These are phyloP conservation scores for Chelidonichthys spinosus DNA, from an alignment of 2,797 vertebrate genomes.

Conservation along the genomic window DNA sequence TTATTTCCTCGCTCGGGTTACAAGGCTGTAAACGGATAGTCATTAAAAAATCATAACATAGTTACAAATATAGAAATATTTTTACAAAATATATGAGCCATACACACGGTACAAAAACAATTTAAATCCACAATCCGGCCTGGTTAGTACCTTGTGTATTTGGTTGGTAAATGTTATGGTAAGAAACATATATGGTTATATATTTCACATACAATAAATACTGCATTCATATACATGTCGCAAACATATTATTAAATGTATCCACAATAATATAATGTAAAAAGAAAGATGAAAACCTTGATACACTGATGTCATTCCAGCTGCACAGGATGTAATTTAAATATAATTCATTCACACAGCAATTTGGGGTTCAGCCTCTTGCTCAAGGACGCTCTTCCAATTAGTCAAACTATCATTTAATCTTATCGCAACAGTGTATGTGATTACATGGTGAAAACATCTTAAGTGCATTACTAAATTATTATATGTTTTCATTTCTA, in stretches of 20 bases:
- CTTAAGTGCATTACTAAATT: not conserved
- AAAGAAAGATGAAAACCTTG: not conserved
- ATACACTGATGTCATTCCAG: no score
- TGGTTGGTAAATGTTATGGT: not conserved
- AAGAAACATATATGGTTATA: not conserved
- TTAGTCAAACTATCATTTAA: not conserved
- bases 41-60: not conserved
- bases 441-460: not conserved
- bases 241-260: not conserved
- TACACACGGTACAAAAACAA: not conserved
- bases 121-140: no score
- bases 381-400: no score
- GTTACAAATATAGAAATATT: not conserved
- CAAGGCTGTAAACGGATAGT: not conserved
- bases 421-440: not conserved
- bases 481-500: not conserved
- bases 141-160: no score
- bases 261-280: not conserved
- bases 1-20: rapidly evolving
- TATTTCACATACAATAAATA: not conserved
- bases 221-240: not conserved
- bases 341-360: no score
- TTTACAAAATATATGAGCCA: not conserved
- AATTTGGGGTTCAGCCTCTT: no score
- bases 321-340: no score